These are phyloP conservation scores for Diplazon laetatorius DNA, from an alignment of 2,888 invertebrate species.

Conservation along the genomic window DNA sequence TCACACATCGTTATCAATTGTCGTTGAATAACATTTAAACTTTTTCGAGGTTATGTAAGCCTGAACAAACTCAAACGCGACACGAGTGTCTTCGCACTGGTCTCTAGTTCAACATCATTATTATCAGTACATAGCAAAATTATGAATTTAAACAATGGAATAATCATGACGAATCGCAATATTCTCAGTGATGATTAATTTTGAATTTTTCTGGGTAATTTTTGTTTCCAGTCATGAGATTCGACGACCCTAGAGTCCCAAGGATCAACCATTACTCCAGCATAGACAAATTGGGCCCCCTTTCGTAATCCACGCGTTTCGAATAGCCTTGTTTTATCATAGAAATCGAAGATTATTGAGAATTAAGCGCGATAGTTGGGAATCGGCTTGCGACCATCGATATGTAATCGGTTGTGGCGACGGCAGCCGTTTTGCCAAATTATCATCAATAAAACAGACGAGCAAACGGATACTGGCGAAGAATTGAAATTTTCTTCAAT, in stretches of 20 bases:
- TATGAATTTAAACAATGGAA: not conserved
- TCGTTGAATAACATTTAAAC: no score
- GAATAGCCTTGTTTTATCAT: slow-evolving; percentile 40
- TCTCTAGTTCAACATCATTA: not conserved
- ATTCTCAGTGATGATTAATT: not conserved
- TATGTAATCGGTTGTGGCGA: not conserved
- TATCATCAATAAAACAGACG: not conserved
- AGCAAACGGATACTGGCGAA: not conserved
- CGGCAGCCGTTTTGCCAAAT: not conserved
- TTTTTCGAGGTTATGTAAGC: slow-evolving; percentile 38
- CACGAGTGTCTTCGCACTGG: not conserved
- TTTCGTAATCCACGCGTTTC: slow-evolving; percentile 10
- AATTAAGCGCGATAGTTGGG: slow-evolving; percentile 21
- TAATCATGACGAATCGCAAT: not conserved
- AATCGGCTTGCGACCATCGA: not conserved
- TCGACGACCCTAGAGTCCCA: slow-evolving; percentile 68
- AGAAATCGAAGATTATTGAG: slow-evolving; percentile 39
- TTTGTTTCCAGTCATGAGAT: slow-evolving; percentile 70
- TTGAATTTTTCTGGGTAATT: not conserved
- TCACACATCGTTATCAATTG: not conserved
- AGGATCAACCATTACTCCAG: slow-evolving; percentile 52
- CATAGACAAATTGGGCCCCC: slow-evolving; percentile 31
- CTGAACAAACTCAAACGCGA: not conserved
- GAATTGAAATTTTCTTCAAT: not conserved
- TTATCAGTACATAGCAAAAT: no score